Percentiles rank a stretch among this genome's conserved stretches.
These are phyloP conservation scores for Epicauta chinensis DNA, from an alignment of 1,140 invertebrate species.

Conservation along the genomic window DNA sequence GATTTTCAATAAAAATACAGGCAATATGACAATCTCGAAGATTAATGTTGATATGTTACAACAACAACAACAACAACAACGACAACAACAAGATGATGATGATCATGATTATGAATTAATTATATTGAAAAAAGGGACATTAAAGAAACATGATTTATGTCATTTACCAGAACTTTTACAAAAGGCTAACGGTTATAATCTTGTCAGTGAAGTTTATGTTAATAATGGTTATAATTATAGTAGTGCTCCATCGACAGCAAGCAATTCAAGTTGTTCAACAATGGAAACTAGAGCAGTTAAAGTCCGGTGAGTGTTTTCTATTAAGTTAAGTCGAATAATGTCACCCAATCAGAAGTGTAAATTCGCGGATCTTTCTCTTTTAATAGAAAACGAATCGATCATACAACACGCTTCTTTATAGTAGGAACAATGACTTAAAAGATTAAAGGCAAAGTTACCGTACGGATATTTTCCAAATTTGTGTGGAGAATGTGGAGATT, in stretches of 20 bases:
- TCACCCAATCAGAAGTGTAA: not conserved
- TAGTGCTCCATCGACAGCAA: slow-evolving; percentile 53
- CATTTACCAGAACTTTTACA: slow-evolving; percentile 49
- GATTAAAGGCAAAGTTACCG: too few relatives aligned
- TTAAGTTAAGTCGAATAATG: not conserved
- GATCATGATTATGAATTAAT: slow-evolving; percentile 47
- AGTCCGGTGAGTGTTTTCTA: slow-evolving; percentile 42
- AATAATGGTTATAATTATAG: slow-evolving; percentile 67
- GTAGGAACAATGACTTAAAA: too few relatives aligned
- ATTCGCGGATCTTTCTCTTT: too few relatives aligned
- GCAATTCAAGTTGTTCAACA: slow-evolving; percentile 56
- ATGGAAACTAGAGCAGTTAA: slow-evolving; percentile 49
- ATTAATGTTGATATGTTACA: slow-evolving; percentile 39
- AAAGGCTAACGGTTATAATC: slow-evolving; percentile 51
- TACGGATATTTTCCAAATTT: too few relatives aligned
- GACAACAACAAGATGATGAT: too few relatives aligned
- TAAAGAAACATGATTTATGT: slow-evolving; percentile 41
- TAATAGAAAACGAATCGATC: too few relatives aligned
- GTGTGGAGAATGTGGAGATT: too few relatives aligned
- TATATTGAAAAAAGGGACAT: slow-evolving; percentile 46
- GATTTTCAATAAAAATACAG: slow-evolving; percentile 53
- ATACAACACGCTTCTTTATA: too few relatives aligned
- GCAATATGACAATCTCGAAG: slow-evolving; percentile 53
- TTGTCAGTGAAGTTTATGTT: slow-evolving; percentile 72
- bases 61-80: too few relatives aligned